phyloP scores from a whole-genome alignment of 2,888 invertebrate genomes.

The Balanococcus diminutus region DNA sequence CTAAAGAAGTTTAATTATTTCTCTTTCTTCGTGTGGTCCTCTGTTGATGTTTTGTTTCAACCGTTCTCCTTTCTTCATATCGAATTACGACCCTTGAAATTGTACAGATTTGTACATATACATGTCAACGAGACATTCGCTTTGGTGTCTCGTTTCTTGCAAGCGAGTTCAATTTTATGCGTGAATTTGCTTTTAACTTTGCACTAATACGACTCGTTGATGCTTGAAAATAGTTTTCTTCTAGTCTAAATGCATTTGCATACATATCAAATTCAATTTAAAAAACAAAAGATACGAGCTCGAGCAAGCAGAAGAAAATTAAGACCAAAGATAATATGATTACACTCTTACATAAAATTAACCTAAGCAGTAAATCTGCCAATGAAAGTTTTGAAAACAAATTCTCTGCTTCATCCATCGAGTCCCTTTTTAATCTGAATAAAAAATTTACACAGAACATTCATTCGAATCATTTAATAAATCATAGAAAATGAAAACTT shows the following conservation, averaged over 20 bases:
- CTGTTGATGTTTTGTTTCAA: not conserved
- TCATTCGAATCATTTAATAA: not conserved
- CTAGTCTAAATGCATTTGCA: not conserved
- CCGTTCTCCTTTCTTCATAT: not conserved
- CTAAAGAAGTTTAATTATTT: constrained; percentile 37
- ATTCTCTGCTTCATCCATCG: not conserved
- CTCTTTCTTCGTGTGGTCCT: not conserved
- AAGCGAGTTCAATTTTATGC: not conserved
- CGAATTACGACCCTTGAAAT: not conserved
- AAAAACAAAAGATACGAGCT: no score
- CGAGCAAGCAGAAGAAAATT: no score
- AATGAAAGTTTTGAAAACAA: not conserved
- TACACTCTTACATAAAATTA: no score
- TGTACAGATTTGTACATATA: not conserved
- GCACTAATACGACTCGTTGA: not conserved
- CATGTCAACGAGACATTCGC: not conserved
- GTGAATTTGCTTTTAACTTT: not conserved
- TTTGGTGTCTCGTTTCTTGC: not conserved
- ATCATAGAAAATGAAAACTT: not conserved
- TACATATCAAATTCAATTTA: no score
- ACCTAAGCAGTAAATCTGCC: no score
- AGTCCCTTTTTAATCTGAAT: not conserved
- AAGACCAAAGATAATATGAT: no score
- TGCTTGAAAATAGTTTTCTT: not conserved
- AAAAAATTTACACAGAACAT: no score